Base-by-base conservation (phyloP, 92 coral and sea anemone species). In the Parazoanthus swiftii region DNA sequence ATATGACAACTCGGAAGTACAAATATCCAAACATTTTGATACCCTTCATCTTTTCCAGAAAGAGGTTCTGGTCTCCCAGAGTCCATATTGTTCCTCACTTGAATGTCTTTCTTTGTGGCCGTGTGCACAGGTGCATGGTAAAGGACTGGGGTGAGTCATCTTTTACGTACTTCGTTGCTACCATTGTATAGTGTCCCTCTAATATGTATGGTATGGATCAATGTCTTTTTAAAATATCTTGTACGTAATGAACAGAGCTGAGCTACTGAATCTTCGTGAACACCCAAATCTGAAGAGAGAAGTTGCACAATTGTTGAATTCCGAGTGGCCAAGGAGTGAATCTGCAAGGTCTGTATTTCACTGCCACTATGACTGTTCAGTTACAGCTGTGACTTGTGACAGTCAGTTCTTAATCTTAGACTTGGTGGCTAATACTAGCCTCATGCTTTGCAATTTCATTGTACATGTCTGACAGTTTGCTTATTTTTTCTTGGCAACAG, bases 41-140 rank as follows among this genome's bases (percentile, higher is more conserved):
- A 95, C 98, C 97, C 97, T 91, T 94, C 95, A 71, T 94, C 97
- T 89, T 94, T 95, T 73, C 94, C 98, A 29, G 98, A 95, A 35
- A 94, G 92, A 21, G 98, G 93, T 87, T 95, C 98, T 38, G 98
- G 98, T 76, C 95, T 92, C 87, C 80, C 82, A 39, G 48, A 58
- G 2, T 42, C 82, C 93, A 89, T 89, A 26, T 58, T 68, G n/a
- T n/a, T 48, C 38, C 18, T 33, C 6, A 16, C 23, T 80, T 1
- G 42, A 21, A 39, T 51, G 9, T 0, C 9, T 7, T 10, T 48
- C 11, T 26, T 44, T 50, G 39, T 0, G 21, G 14, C 18, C 21
- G 29, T 54, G 16, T 15, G 20, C 3, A 13, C 9, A 11, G 59
- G 18, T 54, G 18, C 33, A 29, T 29, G 33, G 33, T 29, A 29